These are phyloP conservation scores for Dermolepida albohirtum DNA, from an alignment of 2,888 invertebrate species.

Conservation along the genomic window DNA sequence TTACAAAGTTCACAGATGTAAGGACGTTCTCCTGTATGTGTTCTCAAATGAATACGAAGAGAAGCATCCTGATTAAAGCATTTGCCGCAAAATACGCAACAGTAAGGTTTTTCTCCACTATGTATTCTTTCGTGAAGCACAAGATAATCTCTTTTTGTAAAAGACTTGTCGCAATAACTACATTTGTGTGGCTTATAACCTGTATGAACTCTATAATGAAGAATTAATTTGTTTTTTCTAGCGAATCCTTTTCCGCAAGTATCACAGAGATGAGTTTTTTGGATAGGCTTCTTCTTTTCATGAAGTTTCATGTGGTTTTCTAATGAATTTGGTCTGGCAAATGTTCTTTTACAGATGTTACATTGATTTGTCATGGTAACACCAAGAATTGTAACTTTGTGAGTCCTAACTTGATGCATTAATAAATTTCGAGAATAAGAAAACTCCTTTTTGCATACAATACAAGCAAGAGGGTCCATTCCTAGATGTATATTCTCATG, in stretches of 20 bases:
- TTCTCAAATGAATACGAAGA: conserved; percentile 72
- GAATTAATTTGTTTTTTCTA: conserved; percentile 56
- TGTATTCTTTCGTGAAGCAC: conserved; percentile 73
- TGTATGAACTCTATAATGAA: conserved; percentile 56
- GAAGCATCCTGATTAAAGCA: conserved; percentile 73
- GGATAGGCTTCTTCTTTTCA: conserved; percentile 47
- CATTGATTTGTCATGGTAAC: conserved; percentile 64
- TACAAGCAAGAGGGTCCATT: conserved; percentile 66
- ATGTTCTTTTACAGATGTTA: conserved; percentile 56
- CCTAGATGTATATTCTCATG: conserved; percentile 70
- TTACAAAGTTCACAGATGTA: conserved; percentile 62
- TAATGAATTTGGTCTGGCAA: conserved; percentile 57
- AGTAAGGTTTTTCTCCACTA: conserved; percentile 73
- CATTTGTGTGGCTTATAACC: conserved; percentile 55
- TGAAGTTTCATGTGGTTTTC: conserved; percentile 63
- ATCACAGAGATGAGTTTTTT: conserved; percentile 56
- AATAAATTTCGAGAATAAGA: conserved; percentile 63
- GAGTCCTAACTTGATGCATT: conserved; percentile 58
- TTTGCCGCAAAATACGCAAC: conserved; percentile 73
- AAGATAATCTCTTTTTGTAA: conserved; percentile 71
- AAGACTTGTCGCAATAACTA: conserved; percentile 70
- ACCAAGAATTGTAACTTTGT: conserved; percentile 61
- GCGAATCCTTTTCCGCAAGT: conserved; percentile 61
- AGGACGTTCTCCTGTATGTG: conserved; percentile 72
- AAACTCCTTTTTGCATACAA: conserved; percentile 68